A percentile compares a stretch with the other conserved stretches of the same genome.
These are phyloP conservation scores for Cyanistes caeruleus DNA, from an alignment of 2,113 vertebrate genomes.

Conservation along the genomic window DNA sequence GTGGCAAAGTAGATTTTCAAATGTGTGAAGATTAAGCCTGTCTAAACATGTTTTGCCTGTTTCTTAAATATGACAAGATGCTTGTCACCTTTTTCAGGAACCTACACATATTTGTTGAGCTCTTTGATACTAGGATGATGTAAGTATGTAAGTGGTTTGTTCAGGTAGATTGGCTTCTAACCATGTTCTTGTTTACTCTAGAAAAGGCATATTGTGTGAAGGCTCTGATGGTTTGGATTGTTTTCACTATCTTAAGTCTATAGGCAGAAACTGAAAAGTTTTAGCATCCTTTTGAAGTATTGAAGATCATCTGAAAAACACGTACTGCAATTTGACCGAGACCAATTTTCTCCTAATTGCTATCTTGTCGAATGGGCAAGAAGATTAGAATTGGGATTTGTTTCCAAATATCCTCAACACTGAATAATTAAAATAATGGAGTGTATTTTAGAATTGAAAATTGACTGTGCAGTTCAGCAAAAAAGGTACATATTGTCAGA, in stretches of 20 bases:
- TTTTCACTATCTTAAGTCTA: background rate
- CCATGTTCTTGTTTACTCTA: background rate
- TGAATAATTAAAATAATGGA: background rate
- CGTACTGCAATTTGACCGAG: background rate
- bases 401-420: background rate
- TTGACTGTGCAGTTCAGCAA: background rate
- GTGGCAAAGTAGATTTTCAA: background rate
- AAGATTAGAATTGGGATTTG: background rate
- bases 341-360: background rate
- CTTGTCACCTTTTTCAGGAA: background rate
- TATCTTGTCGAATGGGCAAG: background rate
- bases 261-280: background rate
- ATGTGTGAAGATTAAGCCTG: background rate
- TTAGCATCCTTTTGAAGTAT: background rate
- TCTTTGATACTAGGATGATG: background rate
- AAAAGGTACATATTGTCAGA: slow-evolving; percentile 45
- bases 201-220: background rate
- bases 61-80: background rate
- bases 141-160: background rate
- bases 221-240: background rate
- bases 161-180: background rate
- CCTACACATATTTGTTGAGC: background rate
- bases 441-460: slow-evolving; percentile 18
- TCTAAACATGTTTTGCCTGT: background rate
- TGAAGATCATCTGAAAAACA: background rate